Base-by-base conservation (phyloP, 2,113 vertebrate genomes). In the Lota lota region DNA sequence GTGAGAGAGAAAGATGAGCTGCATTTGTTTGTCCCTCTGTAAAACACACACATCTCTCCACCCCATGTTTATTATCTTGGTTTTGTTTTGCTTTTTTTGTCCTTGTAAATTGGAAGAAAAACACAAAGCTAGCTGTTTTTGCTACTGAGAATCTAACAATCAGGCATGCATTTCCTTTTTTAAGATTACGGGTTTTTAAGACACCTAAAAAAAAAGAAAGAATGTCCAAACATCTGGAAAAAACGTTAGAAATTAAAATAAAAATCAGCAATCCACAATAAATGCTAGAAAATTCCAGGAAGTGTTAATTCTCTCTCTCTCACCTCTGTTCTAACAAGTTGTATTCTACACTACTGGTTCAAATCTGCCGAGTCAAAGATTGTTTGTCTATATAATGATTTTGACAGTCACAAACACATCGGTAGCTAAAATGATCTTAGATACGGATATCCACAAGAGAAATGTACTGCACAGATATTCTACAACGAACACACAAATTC, bases 31-130 rank as follows among this genome's bases (percentile, higher is more conserved):
- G 47, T 65, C 61, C 64, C 59, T 47, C 33, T 58, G 21, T 65
- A 67, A 67, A 78, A 67, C 59, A 78, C 59, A 78, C 57, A 69
- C 68, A 66, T 70, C 40, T 64, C 62, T 10, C 67, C 70, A 67
- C 60, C 71, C 58, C 63, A 28, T 33, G 14, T 59, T 74, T 71
- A 63, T 64, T 59, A 19, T 22, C 33, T 69, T 63, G 36, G 61
- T 65, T 58, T 56, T 51, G 59, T 60, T 33, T 40, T 64, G 56
- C 19, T 63, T 57, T 58, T 64, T 67, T 70, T 67, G 22, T 61
- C 36, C 54, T 62, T 59, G 33, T 50, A 56, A 61, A 56, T 63
- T 15, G 11, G 18, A 59, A 63, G 12, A 40, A 64, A 67, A 69
- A 70, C 74, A 76, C 68, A 76, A 28, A 57, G 19, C 33, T 50